A percentile compares a stretch with the other conserved stretches of the same genome.
These are phyloP conservation scores for Cyrtorhinus lividipennis DNA, from an alignment of 1,140 invertebrate species.

Conservation along the genomic window DNA sequence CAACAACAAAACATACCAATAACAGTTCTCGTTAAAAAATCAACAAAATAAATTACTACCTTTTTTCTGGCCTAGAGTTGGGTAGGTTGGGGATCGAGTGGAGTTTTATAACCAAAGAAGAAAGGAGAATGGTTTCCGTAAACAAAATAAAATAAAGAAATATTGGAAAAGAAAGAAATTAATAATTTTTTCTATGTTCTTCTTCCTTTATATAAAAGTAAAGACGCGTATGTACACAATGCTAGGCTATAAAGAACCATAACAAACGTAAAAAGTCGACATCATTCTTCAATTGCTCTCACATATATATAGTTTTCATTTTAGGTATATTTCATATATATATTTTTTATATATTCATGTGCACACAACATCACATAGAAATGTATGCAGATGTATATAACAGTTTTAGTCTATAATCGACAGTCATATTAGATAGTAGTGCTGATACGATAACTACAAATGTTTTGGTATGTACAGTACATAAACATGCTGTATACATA, in stretches of 20 bases:
- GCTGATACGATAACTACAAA: slow-evolving; percentile 1
- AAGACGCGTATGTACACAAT: slow-evolving; percentile 20
- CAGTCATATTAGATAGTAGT: slow-evolving; percentile 14
- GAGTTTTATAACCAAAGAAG: not conserved
- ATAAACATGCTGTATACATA: slow-evolving; percentile 18
- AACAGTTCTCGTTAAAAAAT: slow-evolving; percentile 12
- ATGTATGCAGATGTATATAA: slow-evolving; percentile 4
- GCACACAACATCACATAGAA: slow-evolving; percentile 1
- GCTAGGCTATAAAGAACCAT: slow-evolving; percentile 17
- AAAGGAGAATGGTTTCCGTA: not conserved
- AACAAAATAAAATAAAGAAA: too few species aligned
- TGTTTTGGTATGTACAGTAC: slow-evolving; percentile 17
- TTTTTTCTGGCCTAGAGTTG: slow-evolving; percentile 17
- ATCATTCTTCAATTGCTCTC: slow-evolving; percentile 12
- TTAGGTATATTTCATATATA: slow-evolving; percentile 14
- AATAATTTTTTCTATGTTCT: not conserved
- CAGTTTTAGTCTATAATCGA: slow-evolving; percentile 19
- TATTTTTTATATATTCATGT: slow-evolving; percentile 13
- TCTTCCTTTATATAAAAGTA: slow-evolving; percentile 13
- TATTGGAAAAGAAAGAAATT: not conserved
- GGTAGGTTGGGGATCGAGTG: slow-evolving; percentile 2
- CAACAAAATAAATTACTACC: slow-evolving; percentile 22
- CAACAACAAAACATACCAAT: slow-evolving; percentile 5
- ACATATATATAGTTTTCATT: slow-evolving; percentile 11
- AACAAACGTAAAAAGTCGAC: slow-evolving; percentile 15